These are phyloP conservation scores for Lerema accius DNA, from an alignment of 1,140 invertebrate species.

Conservation along the genomic window DNA sequence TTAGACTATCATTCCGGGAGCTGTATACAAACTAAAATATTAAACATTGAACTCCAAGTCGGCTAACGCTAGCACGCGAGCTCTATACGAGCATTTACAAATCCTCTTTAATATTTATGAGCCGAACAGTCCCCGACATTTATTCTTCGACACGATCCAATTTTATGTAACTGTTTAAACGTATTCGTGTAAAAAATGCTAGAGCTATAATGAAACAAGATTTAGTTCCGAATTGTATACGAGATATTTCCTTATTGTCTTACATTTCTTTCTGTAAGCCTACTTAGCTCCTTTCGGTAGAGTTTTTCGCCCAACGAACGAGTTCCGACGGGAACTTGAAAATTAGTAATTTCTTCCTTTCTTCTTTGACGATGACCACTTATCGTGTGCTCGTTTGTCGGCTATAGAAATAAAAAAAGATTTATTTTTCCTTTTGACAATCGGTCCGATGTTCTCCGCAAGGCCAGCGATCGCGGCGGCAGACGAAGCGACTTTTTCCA, in stretches of 20 bases:
- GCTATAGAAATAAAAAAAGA: too few relatives aligned
- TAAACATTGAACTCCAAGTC: constrained; percentile 25
- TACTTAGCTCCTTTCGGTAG: too few relatives aligned
- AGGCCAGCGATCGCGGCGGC: constrained; percentile 15
- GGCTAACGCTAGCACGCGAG: constrained; percentile 16
- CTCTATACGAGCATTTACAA: constrained; percentile 31
- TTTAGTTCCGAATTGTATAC: constrained; percentile 25
- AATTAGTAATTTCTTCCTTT: too few relatives aligned
- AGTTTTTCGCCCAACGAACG: too few relatives aligned
- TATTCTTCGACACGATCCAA: constrained; percentile 34
- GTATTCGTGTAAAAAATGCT: constrained; percentile 29
- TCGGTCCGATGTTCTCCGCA: constrained; percentile 19
- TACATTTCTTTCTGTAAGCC: too few relatives aligned
- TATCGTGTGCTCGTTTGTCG: too few relatives aligned
- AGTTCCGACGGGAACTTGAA: too few relatives aligned
- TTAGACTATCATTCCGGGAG: not conserved
- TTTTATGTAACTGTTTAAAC: constrained; percentile 35
- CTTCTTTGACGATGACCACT: too few relatives aligned
- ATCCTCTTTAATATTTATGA: constrained; percentile 35
- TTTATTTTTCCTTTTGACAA: constrained; percentile 35
- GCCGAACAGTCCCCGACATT: constrained; percentile 32
- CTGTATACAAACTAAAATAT: constrained; percentile 18
- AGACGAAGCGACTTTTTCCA: constrained; percentile 45
- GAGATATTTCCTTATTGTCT: constrained; percentile 24
- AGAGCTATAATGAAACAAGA: constrained; percentile 27